These are phyloP conservation scores for Ecdyonurus torrentis DNA, from an alignment of 2,888 invertebrate genomes.

Conservation along the genomic window DNA sequence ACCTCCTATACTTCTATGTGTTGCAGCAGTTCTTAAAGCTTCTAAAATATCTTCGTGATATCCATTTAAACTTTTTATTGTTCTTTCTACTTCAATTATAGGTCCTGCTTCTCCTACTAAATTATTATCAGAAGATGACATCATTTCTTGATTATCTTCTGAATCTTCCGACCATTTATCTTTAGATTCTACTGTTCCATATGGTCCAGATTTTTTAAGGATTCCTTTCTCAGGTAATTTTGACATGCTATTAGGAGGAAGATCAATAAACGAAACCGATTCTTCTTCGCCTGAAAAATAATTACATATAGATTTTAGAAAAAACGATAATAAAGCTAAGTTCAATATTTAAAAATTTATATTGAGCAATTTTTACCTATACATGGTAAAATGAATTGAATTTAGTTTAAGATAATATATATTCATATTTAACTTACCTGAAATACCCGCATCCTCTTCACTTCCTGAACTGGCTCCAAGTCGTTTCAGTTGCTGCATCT, in stretches of 20 bases:
- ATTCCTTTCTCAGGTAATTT: conserved; percentile 82
- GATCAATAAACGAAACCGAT: conserved; percentile 63
- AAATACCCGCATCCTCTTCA: conserved; percentile 60
- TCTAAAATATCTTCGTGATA: conserved; percentile 86
- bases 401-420: too few relatives aligned
- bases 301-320: too few relatives aligned
- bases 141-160: conserved; percentile 50
- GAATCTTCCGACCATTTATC: conserved; percentile 47
- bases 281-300: conserved; percentile 48
- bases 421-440: conserved; percentile 37
- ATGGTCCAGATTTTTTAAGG: conserved; percentile 62
- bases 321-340: too few relatives aligned
- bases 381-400: too few relatives aligned
- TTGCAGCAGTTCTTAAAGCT: conserved; percentile 70
- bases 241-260: conserved; percentile 53
- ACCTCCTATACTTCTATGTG: conserved; percentile 45
- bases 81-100: conserved; percentile 66
- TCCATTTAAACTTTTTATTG: conserved; percentile 74
- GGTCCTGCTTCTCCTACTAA: conserved; percentile 39
- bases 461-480: conserved; percentile 48
- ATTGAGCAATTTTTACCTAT: too few relatives aligned
- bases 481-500: conserved; percentile 58
- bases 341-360: too few relatives aligned
- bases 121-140: conserved; percentile 50
- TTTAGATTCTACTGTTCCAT: conserved; percentile 54